These are phyloP conservation scores for Drosophila kanekoi DNA, from an alignment of 2,888 invertebrate species.

Conservation along the genomic window DNA sequence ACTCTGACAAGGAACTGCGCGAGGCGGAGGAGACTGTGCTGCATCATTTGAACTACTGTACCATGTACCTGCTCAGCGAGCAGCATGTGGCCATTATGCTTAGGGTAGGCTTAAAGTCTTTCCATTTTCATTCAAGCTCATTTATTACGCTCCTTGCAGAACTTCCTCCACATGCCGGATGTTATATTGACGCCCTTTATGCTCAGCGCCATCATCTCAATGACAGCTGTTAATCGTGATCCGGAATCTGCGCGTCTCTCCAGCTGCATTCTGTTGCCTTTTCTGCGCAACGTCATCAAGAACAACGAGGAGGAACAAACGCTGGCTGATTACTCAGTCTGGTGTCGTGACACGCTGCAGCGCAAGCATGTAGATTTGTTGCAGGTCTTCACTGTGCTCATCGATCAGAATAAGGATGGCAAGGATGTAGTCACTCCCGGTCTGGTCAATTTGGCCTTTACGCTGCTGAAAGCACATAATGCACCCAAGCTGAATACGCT, in stretches of 20 bases:
- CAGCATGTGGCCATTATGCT: slow-evolving; percentile 79
- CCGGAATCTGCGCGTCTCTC: slow-evolving; percentile 80
- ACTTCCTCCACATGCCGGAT: slow-evolving; percentile 86
- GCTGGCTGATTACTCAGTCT: slow-evolving; percentile 85
- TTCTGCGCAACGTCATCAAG: slow-evolving; percentile 82
- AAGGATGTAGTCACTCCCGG: slow-evolving; percentile 85
- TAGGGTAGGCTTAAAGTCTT: slow-evolving; percentile 60
- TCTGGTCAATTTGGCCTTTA: slow-evolving; percentile 86
- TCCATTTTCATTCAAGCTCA: not conserved
- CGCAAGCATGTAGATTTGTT: slow-evolving; percentile 77
- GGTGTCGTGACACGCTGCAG: slow-evolving; percentile 86
- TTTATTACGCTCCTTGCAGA: slow-evolving; percentile 80
- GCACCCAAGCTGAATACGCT: slow-evolving; percentile 83
- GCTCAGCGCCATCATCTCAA: slow-evolving; percentile 87
- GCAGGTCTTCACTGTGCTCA: slow-evolving; percentile 82
- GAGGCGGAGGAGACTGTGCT: slow-evolving; percentile 88
- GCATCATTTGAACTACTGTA: slow-evolving; percentile 86
- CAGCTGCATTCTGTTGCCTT: slow-evolving; percentile 79
- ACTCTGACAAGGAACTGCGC: slow-evolving; percentile 86
- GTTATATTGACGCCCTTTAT: slow-evolving; percentile 88
- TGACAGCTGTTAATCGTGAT: slow-evolving; percentile 84
- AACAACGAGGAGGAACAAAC: slow-evolving; percentile 85
- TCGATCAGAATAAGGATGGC: slow-evolving; percentile 84
- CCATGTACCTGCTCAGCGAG: slow-evolving; percentile 83
- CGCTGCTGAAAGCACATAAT: slow-evolving; percentile 84